Evolutionary conservation across 2,888 invertebrate genomes (phyloP).

Genomic region (Nomada lathburiana): DNA sequence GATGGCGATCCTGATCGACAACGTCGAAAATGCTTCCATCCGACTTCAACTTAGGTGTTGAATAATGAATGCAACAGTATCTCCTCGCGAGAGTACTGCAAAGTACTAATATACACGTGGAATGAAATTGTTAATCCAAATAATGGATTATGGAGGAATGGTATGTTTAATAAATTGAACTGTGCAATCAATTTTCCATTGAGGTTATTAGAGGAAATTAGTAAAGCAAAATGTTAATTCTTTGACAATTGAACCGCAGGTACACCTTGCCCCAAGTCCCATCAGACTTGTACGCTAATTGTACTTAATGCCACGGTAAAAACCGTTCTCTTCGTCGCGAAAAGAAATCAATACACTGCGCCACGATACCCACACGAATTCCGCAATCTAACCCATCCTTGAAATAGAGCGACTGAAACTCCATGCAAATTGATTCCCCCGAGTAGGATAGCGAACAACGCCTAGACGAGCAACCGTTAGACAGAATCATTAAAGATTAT

Average conservation of each 20-base stretch:
- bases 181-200: background rate
- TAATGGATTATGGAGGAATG: background rate
- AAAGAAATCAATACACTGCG: background rate
- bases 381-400: background rate
- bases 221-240: no score
- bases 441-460: background rate
- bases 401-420: background rate
- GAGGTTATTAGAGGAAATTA: no score
- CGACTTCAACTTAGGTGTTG: constrained; percentile 51
- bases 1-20: constrained; percentile 55
- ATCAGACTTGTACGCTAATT: no score
- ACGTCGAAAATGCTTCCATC: constrained; percentile 50
- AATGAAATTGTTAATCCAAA: background rate
- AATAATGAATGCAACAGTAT: constrained; percentile 47
- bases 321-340: background rate
- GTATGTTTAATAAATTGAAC: background rate
- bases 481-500: constrained; percentile 36
- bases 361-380: background rate
- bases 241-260: no score
- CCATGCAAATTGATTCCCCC: background rate
- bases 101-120: background rate
- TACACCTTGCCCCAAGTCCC: no score
- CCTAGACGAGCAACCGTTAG: constrained; percentile 26
- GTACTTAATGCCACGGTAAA: no score
- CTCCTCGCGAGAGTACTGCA: background rate